Evolutionary conservation across 23 tunicate species (phyloP), one percentile per base, ranked within the genome.

Genomic region (Oikopleura dioica): DNA sequence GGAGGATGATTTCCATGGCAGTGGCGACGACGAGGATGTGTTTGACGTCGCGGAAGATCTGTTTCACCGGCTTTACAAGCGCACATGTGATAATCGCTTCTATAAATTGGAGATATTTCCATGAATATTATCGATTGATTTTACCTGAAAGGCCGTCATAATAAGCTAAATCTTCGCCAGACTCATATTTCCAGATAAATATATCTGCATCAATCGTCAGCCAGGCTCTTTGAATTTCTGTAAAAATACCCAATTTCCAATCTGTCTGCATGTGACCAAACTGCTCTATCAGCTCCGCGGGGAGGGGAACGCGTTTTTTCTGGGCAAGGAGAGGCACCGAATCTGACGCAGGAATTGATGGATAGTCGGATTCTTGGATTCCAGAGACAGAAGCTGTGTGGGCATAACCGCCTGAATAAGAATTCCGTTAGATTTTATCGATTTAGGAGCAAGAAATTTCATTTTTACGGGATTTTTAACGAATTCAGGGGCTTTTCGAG

Each of bases 211-310:
- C 97, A 35, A 91, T 86, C 0, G 97, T 91, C 31, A 91, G 81
- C 97, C 97, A 91, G 28, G 97, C 97, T 35, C 97, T 55, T 23
- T 82, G 81, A n/a, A 91, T 91, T 75, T 82, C 83, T 1, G 97
- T 85, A 75, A 89, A 89, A 5, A 89, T 51, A 34, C 96, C 96
- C 69, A 89, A 79, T 35, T 82, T 76, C 68, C 96, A 89, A 68
- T 89, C 85, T 51, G 86, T 79, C 51, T 89, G 96, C 96, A 89
- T 89, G 75, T 89, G 97, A 33, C 81, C 84, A 85, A 91, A 91
- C 69, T 91, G 97, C 59, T 91, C 97, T n/a, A 91, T 79, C 34
- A 91, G 82, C 59, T 91, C 97, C 31, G 97, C 87, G 24, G 97
- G 97, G 35, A 91, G 77, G 28, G 97, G 86, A 29, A 82, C 83